phyloP scores from a whole-genome alignment of 1,140 invertebrate species.

The Tachypleus tridentatus region DNA sequence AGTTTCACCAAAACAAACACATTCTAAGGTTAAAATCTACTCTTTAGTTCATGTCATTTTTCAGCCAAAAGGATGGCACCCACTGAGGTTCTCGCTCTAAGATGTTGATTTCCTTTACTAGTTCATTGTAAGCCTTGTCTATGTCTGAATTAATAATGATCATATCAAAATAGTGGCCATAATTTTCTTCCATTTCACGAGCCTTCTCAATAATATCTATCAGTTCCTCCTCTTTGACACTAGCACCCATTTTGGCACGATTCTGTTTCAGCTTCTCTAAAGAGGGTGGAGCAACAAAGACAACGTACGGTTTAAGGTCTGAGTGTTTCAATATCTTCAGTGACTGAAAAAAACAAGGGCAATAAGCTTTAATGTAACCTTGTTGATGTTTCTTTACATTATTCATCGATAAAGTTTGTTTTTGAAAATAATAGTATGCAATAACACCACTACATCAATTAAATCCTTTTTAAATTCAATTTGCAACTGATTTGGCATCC shows the following conservation, averaged over 20 bases:
- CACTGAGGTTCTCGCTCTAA: constrained; percentile 43
- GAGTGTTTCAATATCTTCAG: constrained; percentile 69
- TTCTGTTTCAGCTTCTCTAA: constrained; percentile 34
- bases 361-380: too few species aligned
- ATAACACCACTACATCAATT: too few species aligned
- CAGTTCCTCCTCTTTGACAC: constrained; percentile 33
- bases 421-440: too few species aligned
- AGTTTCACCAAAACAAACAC: too few species aligned
- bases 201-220: constrained; percentile 38
- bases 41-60: background rate
- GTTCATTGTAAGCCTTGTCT: constrained; percentile 38
- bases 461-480: too few species aligned
- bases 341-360: constrained; percentile 28
- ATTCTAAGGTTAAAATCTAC: too few species aligned
- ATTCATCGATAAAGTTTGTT: too few species aligned
- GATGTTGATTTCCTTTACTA: constrained; percentile 37
- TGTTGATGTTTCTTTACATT: too few species aligned
- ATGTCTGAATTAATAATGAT: constrained; percentile 40
- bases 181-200: constrained; percentile 39
- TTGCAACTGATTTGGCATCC: too few species aligned
- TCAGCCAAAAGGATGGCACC: constrained; percentile 39
- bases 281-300: constrained; percentile 42
- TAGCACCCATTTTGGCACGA: constrained; percentile 30
- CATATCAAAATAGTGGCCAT: constrained; percentile 41
- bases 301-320: constrained; percentile 42